Evolutionary conservation across 2,113 vertebrate species (phyloP).

Genomic region (Panthera tigris): DNA sequence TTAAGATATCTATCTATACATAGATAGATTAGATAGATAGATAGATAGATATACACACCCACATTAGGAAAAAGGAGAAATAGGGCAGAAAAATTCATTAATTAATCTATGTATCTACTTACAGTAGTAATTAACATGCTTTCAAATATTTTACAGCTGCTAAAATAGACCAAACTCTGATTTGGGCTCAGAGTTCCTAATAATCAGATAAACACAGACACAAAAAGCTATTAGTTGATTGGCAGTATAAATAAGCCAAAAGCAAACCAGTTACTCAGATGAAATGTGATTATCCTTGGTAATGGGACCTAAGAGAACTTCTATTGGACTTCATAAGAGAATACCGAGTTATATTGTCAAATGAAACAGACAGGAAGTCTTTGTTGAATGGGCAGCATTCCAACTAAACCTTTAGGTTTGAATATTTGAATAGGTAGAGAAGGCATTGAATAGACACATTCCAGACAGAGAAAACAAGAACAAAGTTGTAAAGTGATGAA

Average conservation of each 20-base stretch:
- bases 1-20: background rate
- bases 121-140: background rate
- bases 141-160: conserved; percentile 4
- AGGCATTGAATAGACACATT: conserved; percentile 15
- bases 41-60: background rate
- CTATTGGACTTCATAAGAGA: conserved; percentile 4
- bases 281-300: background rate
- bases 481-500: background rate
- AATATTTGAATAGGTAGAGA: conserved; percentile 32
- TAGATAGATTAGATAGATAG: too few species aligned
- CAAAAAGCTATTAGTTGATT: background rate
- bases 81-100: background rate
- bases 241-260: conserved; percentile 35
- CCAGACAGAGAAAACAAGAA: background rate
- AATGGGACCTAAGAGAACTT: background rate
- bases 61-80: background rate
- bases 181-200: background rate
- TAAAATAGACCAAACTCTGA: background rate
- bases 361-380: background rate
- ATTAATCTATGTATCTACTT: background rate
- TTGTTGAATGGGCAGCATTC: conserved; percentile 32
- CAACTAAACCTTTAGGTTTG: conserved; percentile 9
- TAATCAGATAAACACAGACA: conserved; percentile 16
- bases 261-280: background rate
- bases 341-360: background rate